These are phyloP conservation scores for Hypena proboscidalis DNA, from an alignment of 2,888 invertebrate genomes.

Conservation along the genomic window DNA sequence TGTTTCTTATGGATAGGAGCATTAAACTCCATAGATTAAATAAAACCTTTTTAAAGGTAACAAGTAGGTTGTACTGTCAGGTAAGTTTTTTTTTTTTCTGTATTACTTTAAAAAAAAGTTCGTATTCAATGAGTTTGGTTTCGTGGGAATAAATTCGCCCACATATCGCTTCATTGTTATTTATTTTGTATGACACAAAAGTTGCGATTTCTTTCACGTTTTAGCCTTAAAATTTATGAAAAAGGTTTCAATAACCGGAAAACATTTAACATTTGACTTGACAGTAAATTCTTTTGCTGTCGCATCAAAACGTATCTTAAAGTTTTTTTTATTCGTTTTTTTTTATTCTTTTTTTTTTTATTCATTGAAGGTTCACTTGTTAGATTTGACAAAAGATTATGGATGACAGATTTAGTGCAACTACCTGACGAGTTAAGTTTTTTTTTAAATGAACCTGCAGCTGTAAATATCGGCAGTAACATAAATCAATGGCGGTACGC, in stretches of 20 bases:
- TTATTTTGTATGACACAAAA: constrained; percentile 9
- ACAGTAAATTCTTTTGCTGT: constrained; percentile 16
- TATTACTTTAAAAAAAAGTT: not conserved
- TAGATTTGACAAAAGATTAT: not conserved
- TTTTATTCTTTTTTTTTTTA: too few species aligned
- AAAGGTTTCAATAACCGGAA: constrained; percentile 22
- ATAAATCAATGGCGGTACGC: too few species aligned
- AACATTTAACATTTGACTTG: constrained; percentile 15
- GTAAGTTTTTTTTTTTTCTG: constrained; percentile 19
- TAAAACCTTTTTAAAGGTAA: constrained; percentile 4
- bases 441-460: too few species aligned
- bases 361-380: too few species aligned
- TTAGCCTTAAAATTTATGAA: constrained; percentile 8
- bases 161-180: too few species aligned
- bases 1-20: constrained; percentile 54
- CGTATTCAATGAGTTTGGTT: constrained; percentile 6
- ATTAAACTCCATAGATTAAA: too few species aligned
- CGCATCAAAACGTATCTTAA: constrained; percentile 9
- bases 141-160: constrained; percentile 35
- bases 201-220: constrained; percentile 4
- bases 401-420: constrained; percentile 10
- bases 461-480: too few species aligned
- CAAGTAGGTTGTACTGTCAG: constrained; percentile 17
- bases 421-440: constrained; percentile 4
- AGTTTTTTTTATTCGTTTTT: too few species aligned